phyloP scores from a whole-genome alignment of 2,113 vertebrate species.

The Charadrius vociferus region DNA sequence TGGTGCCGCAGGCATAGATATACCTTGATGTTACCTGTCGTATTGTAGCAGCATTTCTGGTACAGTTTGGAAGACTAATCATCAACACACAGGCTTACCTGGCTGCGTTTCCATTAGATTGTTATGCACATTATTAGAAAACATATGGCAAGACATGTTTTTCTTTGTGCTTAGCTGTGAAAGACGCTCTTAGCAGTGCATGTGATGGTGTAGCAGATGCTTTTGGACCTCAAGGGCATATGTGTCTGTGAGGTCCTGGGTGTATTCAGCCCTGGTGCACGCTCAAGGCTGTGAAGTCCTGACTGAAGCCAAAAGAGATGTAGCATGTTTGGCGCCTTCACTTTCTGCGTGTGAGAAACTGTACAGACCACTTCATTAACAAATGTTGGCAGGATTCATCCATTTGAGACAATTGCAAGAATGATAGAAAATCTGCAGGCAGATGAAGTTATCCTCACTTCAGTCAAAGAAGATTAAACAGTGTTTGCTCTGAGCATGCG shows the following conservation, averaged over 20 bases:
- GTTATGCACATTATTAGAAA: neutral
- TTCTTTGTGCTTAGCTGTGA: neutral
- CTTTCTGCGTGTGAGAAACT: neutral
- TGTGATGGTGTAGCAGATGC: neutral
- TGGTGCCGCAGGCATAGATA: neutral
- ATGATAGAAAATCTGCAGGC: neutral
- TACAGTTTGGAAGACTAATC: neutral
- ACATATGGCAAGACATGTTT: neutral
- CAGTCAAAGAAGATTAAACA: neutral
- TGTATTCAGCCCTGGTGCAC: neutral
- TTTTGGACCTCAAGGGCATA: neutral
- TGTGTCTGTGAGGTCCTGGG: neutral
- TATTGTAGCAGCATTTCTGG: neutral
- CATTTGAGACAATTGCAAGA: neutral
- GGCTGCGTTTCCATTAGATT: neutral
- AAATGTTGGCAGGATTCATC: neutral
- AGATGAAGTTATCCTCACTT: neutral
- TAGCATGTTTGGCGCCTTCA: rapidly evolving
- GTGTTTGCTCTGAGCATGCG: neutral
- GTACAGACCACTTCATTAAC: rapidly evolving
- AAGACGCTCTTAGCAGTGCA: neutral
- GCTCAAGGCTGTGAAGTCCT: neutral
- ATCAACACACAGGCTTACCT: neutral
- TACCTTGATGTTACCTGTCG: neutral
- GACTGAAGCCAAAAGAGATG: neutral